Evolutionary conservation across 2,113 vertebrate genomes (phyloP).

Genomic region (Daphoenositta chrysoptera): DNA sequence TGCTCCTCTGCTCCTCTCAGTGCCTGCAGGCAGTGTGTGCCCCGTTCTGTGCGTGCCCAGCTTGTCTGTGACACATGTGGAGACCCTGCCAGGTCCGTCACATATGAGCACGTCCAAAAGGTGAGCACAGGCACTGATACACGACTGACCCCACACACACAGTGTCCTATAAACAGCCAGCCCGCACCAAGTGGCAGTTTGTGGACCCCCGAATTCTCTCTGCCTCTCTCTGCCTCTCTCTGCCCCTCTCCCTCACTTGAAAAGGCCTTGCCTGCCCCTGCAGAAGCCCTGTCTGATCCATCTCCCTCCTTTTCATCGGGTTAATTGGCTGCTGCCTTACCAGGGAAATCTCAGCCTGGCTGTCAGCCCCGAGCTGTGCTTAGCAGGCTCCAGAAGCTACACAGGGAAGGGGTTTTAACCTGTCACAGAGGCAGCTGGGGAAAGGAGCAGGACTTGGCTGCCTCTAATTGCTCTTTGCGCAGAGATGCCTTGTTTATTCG

Average conservation of each 20-base stretch:
- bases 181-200: rapidly evolving
- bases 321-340: background rate
- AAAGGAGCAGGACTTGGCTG: background rate
- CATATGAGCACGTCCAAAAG: rapidly evolving
- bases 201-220: background rate
- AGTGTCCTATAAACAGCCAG: background rate
- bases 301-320: background rate
- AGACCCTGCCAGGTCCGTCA: rapidly evolving
- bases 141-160: rapidly evolving
- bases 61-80: rapidly evolving
- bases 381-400: background rate
- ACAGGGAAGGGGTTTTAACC: constrained; percentile 19
- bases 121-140: rapidly evolving
- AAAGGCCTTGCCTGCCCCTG: background rate
- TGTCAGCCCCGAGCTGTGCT: background rate
- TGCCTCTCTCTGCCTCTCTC: background rate
- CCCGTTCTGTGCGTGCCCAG: rapidly evolving
- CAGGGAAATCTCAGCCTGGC: background rate
- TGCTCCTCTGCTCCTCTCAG: background rate
- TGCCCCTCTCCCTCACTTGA: background rate
- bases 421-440: constrained; percentile 45
- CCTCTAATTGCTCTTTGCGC: constrained; percentile 20
- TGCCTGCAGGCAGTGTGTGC: background rate
- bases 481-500: constrained; percentile 28
- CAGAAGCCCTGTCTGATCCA: background rate